phyloP scores from a whole-genome alignment of 2,888 invertebrate species.

The Slavum lentiscoides region DNA sequence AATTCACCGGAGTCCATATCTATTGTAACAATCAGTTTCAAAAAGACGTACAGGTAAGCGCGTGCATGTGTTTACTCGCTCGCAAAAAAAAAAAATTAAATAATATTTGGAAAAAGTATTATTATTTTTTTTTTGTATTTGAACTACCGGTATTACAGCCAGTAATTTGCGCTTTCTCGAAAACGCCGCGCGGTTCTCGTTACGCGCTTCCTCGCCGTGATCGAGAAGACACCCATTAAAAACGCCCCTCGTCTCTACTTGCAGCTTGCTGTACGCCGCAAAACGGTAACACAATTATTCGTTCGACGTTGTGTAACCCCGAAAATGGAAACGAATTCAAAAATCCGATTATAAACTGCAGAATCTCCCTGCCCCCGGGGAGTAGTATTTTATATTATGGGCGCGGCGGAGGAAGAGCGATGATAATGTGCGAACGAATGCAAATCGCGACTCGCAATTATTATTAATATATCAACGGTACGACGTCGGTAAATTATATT shows the following conservation, averaged over 20 bases:
- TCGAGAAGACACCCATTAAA: conserved; percentile 18
- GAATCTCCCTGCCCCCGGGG: conserved; percentile 7
- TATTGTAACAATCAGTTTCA: conserved; percentile 85
- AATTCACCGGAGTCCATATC: conserved; percentile 80
- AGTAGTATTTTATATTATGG: no score
- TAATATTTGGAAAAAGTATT: background rate
- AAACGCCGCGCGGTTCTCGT: background rate
- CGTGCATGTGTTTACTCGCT: conserved; percentile 54
- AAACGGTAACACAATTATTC: conserved; percentile 34
- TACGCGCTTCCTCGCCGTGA: background rate
- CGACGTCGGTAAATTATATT: conserved; percentile 33
- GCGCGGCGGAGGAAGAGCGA: no score
- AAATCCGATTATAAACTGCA: conserved; percentile 48
- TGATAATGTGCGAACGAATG: conserved; percentile 28
- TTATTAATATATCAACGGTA: conserved; percentile 26
- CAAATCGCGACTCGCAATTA: conserved; percentile 49
- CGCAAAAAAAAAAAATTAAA: background rate
- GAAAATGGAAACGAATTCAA: conserved; percentile 41
- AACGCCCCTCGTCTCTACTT: background rate
- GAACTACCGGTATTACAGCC: no score
- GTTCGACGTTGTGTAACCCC: conserved; percentile 40
- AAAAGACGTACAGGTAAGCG: conserved; percentile 75
- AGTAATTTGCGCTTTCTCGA: conserved; percentile 7
- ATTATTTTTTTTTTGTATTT: background rate
- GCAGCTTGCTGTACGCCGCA: background rate